These are phyloP conservation scores for Sebastiscus tertius DNA, from an alignment of 2,797 vertebrate species.

Conservation along the genomic window DNA sequence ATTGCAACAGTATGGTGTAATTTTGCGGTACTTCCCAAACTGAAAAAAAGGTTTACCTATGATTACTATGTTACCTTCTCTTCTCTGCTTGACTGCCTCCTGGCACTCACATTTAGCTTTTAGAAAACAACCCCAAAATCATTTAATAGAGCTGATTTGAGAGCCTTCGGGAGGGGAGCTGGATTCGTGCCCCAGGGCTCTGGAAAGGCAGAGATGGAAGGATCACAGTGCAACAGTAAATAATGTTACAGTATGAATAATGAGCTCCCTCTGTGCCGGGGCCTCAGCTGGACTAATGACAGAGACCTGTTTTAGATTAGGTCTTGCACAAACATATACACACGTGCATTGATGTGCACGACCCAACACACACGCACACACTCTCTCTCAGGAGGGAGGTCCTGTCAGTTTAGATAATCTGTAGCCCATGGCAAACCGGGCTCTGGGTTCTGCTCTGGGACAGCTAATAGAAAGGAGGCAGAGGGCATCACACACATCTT, in stretches of 20 bases:
- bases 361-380: constrained; percentile 28
- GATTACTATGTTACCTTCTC: constrained; percentile 50
- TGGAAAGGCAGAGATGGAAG: constrained; percentile 59
- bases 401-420: constrained; percentile 59
- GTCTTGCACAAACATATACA: constrained; percentile 42
- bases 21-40: constrained; percentile 19
- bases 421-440: constrained; percentile 26
- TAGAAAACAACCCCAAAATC: constrained; percentile 56
- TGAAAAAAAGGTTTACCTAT: constrained; percentile 33
- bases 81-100: constrained; percentile 32
- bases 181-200: constrained; percentile 44
- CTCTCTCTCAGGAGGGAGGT: constrained; percentile 34
- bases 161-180: constrained; percentile 45
- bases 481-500: constrained; percentile 37
- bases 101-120: constrained; percentile 46
- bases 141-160: constrained; percentile 59
- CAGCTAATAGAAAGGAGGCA: constrained; percentile 23
- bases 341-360: constrained; percentile 17
- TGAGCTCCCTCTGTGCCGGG: constrained; percentile 64
- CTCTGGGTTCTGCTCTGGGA: constrained; percentile 31
- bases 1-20: neutral
- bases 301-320: constrained; percentile 80
- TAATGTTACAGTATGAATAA: constrained; percentile 81
- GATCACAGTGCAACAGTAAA: constrained; percentile 71
- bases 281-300: constrained; percentile 76